Evolutionary conservation across 2,888 invertebrate genomes (phyloP).

Genomic region (Tinea pellionella): DNA sequence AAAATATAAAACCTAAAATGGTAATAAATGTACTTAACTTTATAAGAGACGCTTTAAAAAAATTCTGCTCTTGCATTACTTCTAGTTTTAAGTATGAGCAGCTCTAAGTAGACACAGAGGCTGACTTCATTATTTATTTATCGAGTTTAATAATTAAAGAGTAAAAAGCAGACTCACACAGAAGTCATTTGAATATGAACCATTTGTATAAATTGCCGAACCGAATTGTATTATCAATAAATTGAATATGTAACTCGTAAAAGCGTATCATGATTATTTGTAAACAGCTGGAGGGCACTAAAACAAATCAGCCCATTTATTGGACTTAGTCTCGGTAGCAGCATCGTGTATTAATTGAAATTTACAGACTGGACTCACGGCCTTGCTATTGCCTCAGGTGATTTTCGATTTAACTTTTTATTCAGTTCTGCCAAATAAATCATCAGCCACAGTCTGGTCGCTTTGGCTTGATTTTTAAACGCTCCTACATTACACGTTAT

Average conservation of each 20-base stretch:
- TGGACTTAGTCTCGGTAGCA: slow-evolving; percentile 61
- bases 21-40: too few relatives aligned
- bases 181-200: slow-evolving; percentile 53
- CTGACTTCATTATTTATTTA: too few relatives aligned
- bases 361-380: slow-evolving; percentile 28
- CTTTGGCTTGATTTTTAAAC: slow-evolving; percentile 3
- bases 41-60: too few relatives aligned
- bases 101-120: not conserved
- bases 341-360: slow-evolving; percentile 42
- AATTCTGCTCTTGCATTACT: too few relatives aligned
- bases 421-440: slow-evolving; percentile 3
- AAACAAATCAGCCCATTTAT: slow-evolving; percentile 56
- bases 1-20: too few relatives aligned
- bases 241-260: slow-evolving; percentile 62
- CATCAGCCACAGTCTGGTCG: not conserved
- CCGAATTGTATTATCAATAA: slow-evolving; percentile 60
- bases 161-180: slow-evolving; percentile 46
- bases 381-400: slow-evolving; percentile 18
- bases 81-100: not conserved
- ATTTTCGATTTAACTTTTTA: slow-evolving; percentile 4
- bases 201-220: slow-evolving; percentile 61
- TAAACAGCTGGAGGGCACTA: slow-evolving; percentile 66
- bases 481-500: slow-evolving; percentile 6
- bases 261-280: slow-evolving; percentile 65
- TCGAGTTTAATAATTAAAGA: not conserved